These are phyloP conservation scores for Peromyscus attwateri DNA, from an alignment of 2,797 vertebrate species.

Conservation along the genomic window DNA sequence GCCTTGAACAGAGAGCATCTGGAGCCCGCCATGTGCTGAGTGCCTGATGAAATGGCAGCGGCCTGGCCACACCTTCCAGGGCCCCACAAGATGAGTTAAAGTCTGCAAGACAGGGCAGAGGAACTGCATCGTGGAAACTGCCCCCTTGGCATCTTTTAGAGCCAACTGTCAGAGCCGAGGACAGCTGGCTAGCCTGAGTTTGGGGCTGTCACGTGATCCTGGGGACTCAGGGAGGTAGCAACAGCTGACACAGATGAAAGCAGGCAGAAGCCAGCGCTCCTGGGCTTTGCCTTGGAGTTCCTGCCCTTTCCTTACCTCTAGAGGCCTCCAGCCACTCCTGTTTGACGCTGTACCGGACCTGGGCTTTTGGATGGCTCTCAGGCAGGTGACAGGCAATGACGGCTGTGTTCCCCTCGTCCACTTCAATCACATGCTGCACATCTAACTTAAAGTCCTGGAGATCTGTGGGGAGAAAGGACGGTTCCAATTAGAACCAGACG, in stretches of 20 bases:
- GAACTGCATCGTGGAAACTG: neutral
- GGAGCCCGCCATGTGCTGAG: neutral
- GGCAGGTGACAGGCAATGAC: constrained; percentile 98
- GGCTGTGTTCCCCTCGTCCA: constrained; percentile 98
- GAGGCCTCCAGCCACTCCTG: constrained; percentile 98
- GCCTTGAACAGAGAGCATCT: neutral
- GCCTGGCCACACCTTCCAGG: neutral
- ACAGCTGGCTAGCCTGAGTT: constrained; percentile 63
- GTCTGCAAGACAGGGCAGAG: neutral
- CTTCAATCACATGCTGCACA: constrained; percentile 96
- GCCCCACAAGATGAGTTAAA: constrained; percentile 17
- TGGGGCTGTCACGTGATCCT: fast-evolving
- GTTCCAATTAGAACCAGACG: fast-evolving
- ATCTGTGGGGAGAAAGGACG: constrained; percentile 88
- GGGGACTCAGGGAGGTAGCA: neutral
- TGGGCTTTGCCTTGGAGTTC: neutral
- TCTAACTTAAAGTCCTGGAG: constrained; percentile 97
- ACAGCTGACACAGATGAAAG: neutral
- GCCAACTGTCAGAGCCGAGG: neutral
- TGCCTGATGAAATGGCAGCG: neutral
- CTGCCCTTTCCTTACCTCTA: constrained; percentile 90
- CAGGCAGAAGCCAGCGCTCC: neutral
- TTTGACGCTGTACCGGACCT: constrained; percentile 98
- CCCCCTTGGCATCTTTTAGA: neutral
- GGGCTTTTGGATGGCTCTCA: constrained; percentile 98